Evolutionary conservation across 2,113 vertebrate genomes (phyloP), one percentile per base, ranked within the genome.

Genomic region (Carettochelys insculpta): DNA sequence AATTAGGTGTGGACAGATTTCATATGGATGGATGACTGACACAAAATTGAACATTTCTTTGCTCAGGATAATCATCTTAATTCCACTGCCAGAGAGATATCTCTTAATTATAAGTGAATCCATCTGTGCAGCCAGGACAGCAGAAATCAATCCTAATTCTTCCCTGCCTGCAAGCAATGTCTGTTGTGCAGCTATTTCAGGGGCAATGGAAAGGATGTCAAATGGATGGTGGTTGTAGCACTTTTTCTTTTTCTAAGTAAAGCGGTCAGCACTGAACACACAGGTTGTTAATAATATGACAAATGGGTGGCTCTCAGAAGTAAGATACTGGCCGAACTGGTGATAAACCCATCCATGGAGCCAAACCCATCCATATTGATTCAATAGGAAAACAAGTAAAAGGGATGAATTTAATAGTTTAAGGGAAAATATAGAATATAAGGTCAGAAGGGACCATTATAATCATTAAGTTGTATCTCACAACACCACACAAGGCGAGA

Each of bases 131-230:
- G 54, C 80, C 0, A 2, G 92, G 91, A 96, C 94, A 96, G 91
- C 88, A 90, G 92, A 89, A 93, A 96, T 97, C 94, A 96, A 95
- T 96, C 94, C 92, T 95, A 93, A 95, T 97, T 97, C 95, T 78
- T 95, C 90, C 54, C 91, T 80, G 92, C 89, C 95, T 92, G 81
- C 85, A 50, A 22, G 0, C 92, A 75, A 25, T 11, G 87, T 92
- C 94, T 71, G 85, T 90, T 92, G 92, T 17, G 93, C 13, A 27
- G 38, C 22, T 75, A 45, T 27, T 45, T 75, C 85, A 94, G 94
- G 94, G 10, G 82, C 45, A 84, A 87, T 11, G 19, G n/a, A 24
- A 41, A 41, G 80, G 75, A 76, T 48, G 10, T 85, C 65, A 54
- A 6, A 19, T 54, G 1, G 13, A 25, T 53, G 75, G 75, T 27